Conservation (phyloP, 2,888 invertebrate species). For the Yponomeuta malinellus region DNA sequence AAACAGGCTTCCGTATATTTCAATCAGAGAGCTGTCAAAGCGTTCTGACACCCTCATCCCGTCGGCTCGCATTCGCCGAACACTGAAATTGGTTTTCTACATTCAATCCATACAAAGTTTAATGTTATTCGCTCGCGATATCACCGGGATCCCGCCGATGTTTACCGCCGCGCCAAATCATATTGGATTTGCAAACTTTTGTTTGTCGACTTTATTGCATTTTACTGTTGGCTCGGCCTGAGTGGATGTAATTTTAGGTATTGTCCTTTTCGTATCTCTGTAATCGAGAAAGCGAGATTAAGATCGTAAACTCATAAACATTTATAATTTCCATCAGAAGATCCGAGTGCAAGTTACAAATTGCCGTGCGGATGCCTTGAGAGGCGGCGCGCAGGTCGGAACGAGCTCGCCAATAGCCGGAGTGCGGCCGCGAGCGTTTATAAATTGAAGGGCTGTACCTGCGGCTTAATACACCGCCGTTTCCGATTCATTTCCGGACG, state of each 20-base stretch:
- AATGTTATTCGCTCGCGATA: slow-evolving; percentile 77
- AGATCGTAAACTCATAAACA: neutral
- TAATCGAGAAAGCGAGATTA: slow-evolving; percentile 33
- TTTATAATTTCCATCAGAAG: slow-evolving; percentile 18
- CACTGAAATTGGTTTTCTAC: slow-evolving; percentile 77
- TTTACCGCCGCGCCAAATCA: slow-evolving; percentile 76
- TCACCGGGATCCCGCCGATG: slow-evolving; percentile 75
- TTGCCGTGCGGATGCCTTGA: slow-evolving; percentile 58
- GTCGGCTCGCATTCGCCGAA: slow-evolving; percentile 75
- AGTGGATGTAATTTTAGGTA: slow-evolving; percentile 69
- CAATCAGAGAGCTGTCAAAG: slow-evolving; percentile 79
- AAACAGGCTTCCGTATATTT: slow-evolving; percentile 78
- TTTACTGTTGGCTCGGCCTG: slow-evolving; percentile 71
- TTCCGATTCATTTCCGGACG: slow-evolving; percentile 77
- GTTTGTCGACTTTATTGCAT: slow-evolving; percentile 76
- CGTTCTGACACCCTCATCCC: slow-evolving; percentile 78
- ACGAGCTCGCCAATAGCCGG: neutral
- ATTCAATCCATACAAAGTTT: slow-evolving; percentile 77
- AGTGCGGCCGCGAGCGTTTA: slow-evolving; percentile 62
- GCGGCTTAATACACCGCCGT: slow-evolving; percentile 76
- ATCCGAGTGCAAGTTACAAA: slow-evolving; percentile 48
- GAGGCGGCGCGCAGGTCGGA: slow-evolving; percentile 24
- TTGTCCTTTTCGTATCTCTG: slow-evolving; percentile 46
- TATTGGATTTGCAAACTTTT: slow-evolving; percentile 77
- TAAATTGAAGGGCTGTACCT: slow-evolving; percentile 76